Evolutionary conservation across 2,113 vertebrate species (phyloP), one percentile per base, ranked within the genome.

Genomic region (Microtus richardsoni): DNA sequence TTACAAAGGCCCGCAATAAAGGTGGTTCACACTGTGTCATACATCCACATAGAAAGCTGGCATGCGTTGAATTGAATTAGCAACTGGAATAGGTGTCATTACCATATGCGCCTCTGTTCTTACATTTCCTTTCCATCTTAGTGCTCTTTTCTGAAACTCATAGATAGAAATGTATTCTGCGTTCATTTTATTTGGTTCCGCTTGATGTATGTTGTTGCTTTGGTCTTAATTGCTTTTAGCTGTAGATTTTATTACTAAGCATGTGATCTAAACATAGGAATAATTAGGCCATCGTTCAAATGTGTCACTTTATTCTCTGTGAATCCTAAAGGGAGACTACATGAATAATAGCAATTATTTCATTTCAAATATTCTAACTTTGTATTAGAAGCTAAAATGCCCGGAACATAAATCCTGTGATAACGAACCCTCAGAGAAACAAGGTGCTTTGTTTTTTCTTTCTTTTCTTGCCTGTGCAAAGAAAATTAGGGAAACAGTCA

Each of bases 401-500:
- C 41, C 93, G 62, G 71, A 64, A 74, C 85, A 60, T 77, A 94
- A 87, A 91, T 80, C 91, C 9, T 62, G 88, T 73, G 70, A 5
- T 33, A 95, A 94, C 2, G 60, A 62, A 80, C 66, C 47, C 7
- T 21, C 70, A 87, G 88, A 92, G 41, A 96, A 97, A 75, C 11
- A 68, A 73, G 5, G 5, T 19, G 64, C 49, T 86, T n/a, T 49
- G 5, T 78, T 24, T n/a, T 64, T 17, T 77, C 28, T 70, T 3
- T 39, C 49, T 88, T 41, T 77, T 78, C 3, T 47, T 86, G 3
- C 39, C 2, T 95, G 19, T 91, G 5, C 68, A 95, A 94, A 95
- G 49, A 30, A 91, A 96, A 97, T 66, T 90, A 97, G 92, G n/a
- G 96, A 96, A 90, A 54, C 0, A 73, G 3, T 94, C 88, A 96